Evolutionary conservation across 1,140 invertebrate genomes (phyloP).

Genomic region (Hydropsyche tenuis): DNA sequence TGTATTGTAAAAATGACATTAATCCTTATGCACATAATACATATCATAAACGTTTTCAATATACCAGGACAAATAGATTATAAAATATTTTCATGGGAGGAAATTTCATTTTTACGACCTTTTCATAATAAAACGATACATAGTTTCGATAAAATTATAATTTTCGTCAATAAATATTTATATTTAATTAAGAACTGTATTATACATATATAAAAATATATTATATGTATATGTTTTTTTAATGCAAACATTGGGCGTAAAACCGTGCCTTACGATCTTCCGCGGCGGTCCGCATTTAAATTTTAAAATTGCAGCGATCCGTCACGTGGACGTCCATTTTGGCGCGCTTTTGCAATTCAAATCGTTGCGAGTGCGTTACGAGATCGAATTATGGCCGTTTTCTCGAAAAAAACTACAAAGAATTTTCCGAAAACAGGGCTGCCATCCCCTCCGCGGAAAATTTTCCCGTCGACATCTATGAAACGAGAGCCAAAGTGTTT

Average conservation of each 20-base stretch:
- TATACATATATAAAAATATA: too few species aligned
- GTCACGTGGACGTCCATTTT: conserved; percentile 36
- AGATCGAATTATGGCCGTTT: conserved; percentile 10
- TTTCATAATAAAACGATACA: too few species aligned
- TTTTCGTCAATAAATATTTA: too few species aligned
- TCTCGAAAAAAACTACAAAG: neutral
- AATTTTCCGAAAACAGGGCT: conserved; percentile 11
- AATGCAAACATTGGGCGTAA: neutral
- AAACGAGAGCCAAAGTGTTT: too few species aligned
- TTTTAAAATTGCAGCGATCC: neutral
- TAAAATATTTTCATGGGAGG: neutral
- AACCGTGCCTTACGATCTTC: conserved; percentile 11
- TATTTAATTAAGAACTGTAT: too few species aligned
- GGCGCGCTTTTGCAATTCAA: conserved; percentile 35
- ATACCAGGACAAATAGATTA: too few species aligned
- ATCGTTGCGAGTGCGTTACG: conserved; percentile 30
- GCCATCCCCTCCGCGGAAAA: neutral
- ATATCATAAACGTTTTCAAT: too few species aligned
- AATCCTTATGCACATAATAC: too few species aligned
- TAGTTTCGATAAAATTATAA: too few species aligned
- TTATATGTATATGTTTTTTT: too few species aligned
- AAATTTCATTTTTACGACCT: neutral
- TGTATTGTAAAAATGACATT: too few species aligned
- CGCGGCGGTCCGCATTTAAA: neutral
- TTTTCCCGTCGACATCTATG: too few species aligned